These are phyloP conservation scores for Eilema griseolum DNA, from an alignment of 2,888 invertebrate genomes.

Conservation along the genomic window DNA sequence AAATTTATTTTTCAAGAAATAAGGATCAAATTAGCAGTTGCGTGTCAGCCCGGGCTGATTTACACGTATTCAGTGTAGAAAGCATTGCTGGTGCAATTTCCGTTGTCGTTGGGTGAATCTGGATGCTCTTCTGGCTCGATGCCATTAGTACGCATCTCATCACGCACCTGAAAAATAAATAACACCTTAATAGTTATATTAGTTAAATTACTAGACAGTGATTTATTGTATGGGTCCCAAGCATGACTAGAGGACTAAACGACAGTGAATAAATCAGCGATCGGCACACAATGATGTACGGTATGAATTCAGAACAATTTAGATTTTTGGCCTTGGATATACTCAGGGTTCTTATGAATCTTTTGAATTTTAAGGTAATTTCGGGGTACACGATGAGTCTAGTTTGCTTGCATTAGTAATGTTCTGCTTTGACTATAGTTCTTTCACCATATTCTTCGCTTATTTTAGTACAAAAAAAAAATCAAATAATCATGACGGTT, in stretches of 20 bases:
- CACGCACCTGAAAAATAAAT: slow-evolving; percentile 80
- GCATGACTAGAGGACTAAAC: background rate
- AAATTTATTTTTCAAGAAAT: slow-evolving; percentile 16
- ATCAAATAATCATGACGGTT: too few species aligned
- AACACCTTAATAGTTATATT: background rate
- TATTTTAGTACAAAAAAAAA: too few species aligned
- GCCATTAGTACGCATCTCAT: slow-evolving; percentile 88
- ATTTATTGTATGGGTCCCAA: too few species aligned
- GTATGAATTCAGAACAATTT: background rate
- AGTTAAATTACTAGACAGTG: background rate
- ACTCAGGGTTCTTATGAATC: too few species aligned
- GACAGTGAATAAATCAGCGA: background rate
- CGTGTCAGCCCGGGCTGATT: slow-evolving; percentile 30
- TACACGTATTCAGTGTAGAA: slow-evolving; percentile 83
- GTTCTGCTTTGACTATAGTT: too few species aligned
- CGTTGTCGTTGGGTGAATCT: slow-evolving; percentile 85
- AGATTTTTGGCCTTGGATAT: too few species aligned
- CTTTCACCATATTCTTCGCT: too few species aligned
- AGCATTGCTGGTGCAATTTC: slow-evolving; percentile 88
- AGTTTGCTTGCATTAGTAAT: too few species aligned
- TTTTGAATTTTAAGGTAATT: too few species aligned
- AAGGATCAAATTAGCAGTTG: slow-evolving; percentile 43
- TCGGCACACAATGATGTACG: background rate
- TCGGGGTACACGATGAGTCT: too few species aligned
- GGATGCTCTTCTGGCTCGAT: slow-evolving; percentile 88